Evolutionary conservation across 35 echinoderm and acorn worm species (phyloP).

Genomic region (Holothuria glaberrima): DNA sequence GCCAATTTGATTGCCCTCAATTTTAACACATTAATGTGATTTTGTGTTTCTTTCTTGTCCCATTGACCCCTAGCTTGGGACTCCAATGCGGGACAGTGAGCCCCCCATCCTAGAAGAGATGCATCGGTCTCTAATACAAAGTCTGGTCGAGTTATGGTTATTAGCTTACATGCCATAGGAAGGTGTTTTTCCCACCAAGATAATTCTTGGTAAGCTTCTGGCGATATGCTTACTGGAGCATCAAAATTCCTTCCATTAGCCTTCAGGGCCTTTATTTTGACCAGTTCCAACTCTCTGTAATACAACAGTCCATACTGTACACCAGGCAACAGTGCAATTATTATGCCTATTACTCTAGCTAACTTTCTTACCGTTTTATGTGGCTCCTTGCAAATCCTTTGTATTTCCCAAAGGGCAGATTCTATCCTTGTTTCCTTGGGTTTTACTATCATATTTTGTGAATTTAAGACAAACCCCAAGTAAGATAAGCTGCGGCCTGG

Average conservation of each 20-base stretch:
- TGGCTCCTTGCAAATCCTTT: neutral
- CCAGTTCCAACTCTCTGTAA: constrained; percentile 43
- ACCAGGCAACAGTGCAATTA: constrained; percentile 42
- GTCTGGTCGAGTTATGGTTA: constrained; percentile 8
- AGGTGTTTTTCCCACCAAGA: constrained; percentile 46
- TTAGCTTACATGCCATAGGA: neutral
- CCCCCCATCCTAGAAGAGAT: constrained; percentile 53
- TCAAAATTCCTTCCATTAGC: too few species aligned
- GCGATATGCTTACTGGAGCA: too few species aligned
- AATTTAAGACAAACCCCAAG: constrained; percentile 40
- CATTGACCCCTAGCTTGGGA: constrained; percentile 17
- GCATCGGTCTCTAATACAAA: constrained; percentile 40
- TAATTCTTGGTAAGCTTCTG: too few species aligned
- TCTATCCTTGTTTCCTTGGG: constrained; percentile 23
- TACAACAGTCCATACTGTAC: constrained; percentile 16
- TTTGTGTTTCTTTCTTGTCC: neutral
- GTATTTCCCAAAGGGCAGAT: neutral
- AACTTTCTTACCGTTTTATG: neutral
- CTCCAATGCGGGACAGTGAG: neutral
- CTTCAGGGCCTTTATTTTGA: too few species aligned
- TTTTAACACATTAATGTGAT: constrained; percentile 59
- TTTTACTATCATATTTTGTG: constrained; percentile 8
- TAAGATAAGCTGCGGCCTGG: neutral
- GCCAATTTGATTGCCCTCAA: constrained; percentile 11
- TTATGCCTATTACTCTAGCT: constrained; percentile 17